Percentiles rank a stretch among this genome's conserved stretches.
These are phyloP conservation scores for Paedocypris sp. DNA, from an alignment of 2,113 vertebrate species.

Conservation along the genomic window DNA sequence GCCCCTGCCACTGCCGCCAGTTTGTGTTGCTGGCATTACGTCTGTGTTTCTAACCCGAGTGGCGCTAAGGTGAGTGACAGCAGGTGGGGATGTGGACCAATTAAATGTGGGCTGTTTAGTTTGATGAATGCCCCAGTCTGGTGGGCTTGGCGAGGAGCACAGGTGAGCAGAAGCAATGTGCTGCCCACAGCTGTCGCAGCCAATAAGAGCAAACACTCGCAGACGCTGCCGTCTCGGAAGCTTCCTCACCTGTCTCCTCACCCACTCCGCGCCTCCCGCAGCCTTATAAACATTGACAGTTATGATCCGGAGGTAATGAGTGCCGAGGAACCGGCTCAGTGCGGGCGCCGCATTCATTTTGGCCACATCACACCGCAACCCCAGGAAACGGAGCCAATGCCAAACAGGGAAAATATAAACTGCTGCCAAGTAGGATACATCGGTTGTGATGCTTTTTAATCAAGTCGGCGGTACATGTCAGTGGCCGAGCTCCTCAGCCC, in stretches of 20 bases:
- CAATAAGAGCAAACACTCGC: conserved; percentile 61
- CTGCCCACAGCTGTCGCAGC: conserved; percentile 57
- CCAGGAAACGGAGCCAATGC: background rate
- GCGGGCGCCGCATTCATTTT: background rate
- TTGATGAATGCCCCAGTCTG: conserved; percentile 60
- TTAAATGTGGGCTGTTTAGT: conserved; percentile 59
- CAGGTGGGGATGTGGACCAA: conserved; percentile 61
- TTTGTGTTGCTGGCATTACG: conserved; percentile 45
- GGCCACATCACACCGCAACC: background rate
- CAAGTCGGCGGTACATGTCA: conserved; percentile 8
- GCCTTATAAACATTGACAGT: conserved; percentile 49
- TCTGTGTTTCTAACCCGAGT: conserved; percentile 50
- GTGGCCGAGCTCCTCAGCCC: background rate
- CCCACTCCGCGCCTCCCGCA: conserved; percentile 32
- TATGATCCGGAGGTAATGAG: conserved; percentile 28
- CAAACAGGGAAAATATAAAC: background rate
- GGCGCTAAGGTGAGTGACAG: conserved; percentile 63
- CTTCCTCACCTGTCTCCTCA: conserved; percentile 41
- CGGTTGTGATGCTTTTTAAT: conserved; percentile 1
- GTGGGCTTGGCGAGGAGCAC: conserved; percentile 48
- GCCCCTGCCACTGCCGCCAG: conserved; percentile 16
- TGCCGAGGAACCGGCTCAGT: conserved; percentile 1
- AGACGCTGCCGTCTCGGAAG: conserved; percentile 27
- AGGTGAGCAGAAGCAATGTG: conserved; percentile 43
- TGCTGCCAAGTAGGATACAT: background rate